These are phyloP conservation scores for Cotesia vestalis DNA, from an alignment of 1,140 invertebrate genomes.

Conservation along the genomic window DNA sequence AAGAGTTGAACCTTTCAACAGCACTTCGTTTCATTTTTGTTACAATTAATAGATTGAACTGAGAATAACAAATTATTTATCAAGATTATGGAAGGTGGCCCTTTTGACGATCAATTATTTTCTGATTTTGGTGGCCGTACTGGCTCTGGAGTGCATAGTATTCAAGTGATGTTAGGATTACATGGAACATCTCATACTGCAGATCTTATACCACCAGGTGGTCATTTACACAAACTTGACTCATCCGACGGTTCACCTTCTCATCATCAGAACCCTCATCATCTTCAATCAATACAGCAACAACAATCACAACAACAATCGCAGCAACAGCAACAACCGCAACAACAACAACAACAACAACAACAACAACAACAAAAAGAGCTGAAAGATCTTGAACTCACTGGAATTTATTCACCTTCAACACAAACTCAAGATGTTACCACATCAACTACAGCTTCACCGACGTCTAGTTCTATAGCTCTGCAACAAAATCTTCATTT, in stretches of 20 bases:
- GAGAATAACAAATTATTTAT: constrained; percentile 1
- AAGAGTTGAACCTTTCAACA: constrained; percentile 8
- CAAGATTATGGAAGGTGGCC: constrained; percentile 74
- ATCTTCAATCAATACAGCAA: constrained; percentile 50
- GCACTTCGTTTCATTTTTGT: not conserved
- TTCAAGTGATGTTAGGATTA: constrained; percentile 66
- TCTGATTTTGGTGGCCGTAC: constrained; percentile 72
- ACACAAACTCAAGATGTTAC: constrained; percentile 60
- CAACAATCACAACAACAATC: constrained; percentile 52
- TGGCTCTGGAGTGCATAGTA: constrained; percentile 68
- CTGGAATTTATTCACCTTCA: constrained; percentile 61
- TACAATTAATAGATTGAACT: not conserved
- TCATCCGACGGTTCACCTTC: constrained; percentile 63
- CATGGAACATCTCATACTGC: constrained; percentile 66
- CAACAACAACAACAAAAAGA: constrained; percentile 61
- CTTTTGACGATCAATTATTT: constrained; percentile 41
- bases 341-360: constrained; percentile 44
- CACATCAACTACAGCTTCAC: constrained; percentile 54
- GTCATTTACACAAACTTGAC: constrained; percentile 66
- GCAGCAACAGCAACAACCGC: constrained; percentile 48
- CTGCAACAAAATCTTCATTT: constrained; percentile 59
- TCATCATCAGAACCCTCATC: constrained; percentile 57
- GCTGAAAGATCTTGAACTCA: constrained; percentile 59
- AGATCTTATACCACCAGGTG: constrained; percentile 59
- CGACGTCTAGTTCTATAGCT: constrained; percentile 55